phyloP scores from a whole-genome alignment of 2,888 invertebrate genomes.

The Chrysolina haemoptera region DNA sequence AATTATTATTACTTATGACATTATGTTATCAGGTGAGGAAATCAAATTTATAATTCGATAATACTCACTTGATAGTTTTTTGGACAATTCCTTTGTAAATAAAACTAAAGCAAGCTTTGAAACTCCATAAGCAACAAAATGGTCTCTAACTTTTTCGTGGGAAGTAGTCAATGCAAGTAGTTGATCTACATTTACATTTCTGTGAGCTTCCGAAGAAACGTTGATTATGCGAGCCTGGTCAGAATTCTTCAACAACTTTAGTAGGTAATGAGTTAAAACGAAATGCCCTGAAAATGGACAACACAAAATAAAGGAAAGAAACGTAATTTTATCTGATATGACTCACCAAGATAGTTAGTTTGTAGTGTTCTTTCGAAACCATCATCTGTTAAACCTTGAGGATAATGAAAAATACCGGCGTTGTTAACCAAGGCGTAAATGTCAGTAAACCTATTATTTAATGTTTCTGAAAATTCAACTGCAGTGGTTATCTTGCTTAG shows the following conservation, averaged over 20 bases:
- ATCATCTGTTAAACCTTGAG: constrained; percentile 70
- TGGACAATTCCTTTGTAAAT: constrained; percentile 65
- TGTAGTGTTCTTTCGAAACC: constrained; percentile 73
- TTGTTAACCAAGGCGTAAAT: constrained; percentile 72
- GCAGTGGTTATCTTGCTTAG: constrained; percentile 66
- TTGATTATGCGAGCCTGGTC: constrained; percentile 70
- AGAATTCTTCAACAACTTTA: constrained; percentile 67
- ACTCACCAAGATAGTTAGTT: constrained; percentile 72
- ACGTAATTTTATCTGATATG: constrained; percentile 6
- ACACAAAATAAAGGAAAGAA: not conserved
- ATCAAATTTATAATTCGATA: not conserved
- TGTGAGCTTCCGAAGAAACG: constrained; percentile 69
- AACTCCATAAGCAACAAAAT: constrained; percentile 66
- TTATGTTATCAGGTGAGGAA: no score
- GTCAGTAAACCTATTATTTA: constrained; percentile 64
- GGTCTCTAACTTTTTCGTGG: constrained; percentile 62
- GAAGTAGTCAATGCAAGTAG: constrained; percentile 59
- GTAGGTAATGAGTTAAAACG: constrained; percentile 70
- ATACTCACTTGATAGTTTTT: constrained; percentile 63
- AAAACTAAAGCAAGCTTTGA: constrained; percentile 67
- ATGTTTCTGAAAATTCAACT: constrained; percentile 62
- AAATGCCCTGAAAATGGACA: constrained; percentile 64
- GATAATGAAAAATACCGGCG: constrained; percentile 72
- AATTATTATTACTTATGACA: no score
- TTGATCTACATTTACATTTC: constrained; percentile 64